Evolutionary conservation across 2,797 vertebrate genomes (phyloP).

Genomic region (Sebastes steindachneri): DNA sequence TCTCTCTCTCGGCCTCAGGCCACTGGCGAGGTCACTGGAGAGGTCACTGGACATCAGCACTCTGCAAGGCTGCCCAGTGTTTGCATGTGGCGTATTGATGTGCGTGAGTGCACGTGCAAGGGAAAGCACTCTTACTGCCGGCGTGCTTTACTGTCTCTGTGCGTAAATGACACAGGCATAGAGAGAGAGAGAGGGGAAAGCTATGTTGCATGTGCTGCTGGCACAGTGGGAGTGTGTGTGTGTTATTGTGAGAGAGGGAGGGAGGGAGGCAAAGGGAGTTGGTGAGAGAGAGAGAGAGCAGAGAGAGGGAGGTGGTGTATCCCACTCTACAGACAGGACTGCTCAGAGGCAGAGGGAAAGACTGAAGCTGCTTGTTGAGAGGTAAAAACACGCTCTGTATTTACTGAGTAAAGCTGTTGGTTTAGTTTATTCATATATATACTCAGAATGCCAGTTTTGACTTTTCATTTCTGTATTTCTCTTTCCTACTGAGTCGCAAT

Average conservation of each 20-base stretch:
- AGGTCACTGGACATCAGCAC: conserved; percentile 54
- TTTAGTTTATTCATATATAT: conserved; percentile 1
- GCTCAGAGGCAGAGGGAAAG: conserved; percentile 66
- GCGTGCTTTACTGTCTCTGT: conserved; percentile 25
- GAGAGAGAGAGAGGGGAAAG: conserved; percentile 49
- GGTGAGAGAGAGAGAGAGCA: conserved; percentile 48
- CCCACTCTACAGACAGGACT: conserved; percentile 61
- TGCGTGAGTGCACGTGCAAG: conserved; percentile 17
- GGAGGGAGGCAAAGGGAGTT: conserved; percentile 35
- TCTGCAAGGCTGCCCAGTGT: conserved; percentile 26
- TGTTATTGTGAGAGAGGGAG: conserved; percentile 45
- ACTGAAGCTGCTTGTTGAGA: conserved; percentile 74
- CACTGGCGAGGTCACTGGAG: conserved; percentile 28
- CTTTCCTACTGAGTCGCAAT: background rate
- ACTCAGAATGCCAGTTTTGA: background rate
- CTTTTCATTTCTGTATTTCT: conserved; percentile 5
- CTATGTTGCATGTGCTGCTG: conserved; percentile 55
- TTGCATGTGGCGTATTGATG: conserved; percentile 32
- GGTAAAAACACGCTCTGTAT: conserved; percentile 70
- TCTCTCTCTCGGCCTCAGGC: conserved; percentile 30
- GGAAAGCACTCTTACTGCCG: conserved; percentile 20
- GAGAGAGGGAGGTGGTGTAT: conserved; percentile 48
- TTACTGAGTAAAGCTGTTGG: conserved; percentile 8
- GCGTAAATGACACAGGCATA: conserved; percentile 27
- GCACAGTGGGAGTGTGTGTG: conserved; percentile 45